phyloP scores from a whole-genome alignment of 2,888 invertebrate species.

The Marasmarcha lunaedactyla region DNA sequence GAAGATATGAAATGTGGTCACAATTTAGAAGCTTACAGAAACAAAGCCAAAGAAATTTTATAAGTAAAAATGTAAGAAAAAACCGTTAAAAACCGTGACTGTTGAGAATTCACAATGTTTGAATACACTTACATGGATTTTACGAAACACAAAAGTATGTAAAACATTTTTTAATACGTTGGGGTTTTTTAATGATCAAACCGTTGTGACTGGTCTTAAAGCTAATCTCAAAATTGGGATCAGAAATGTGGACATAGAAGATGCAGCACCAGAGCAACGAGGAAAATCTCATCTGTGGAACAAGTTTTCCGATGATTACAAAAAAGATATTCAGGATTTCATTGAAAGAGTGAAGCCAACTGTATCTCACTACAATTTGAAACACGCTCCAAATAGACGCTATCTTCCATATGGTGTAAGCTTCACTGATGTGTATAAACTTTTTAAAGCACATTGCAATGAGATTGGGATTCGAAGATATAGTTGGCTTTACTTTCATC shows the following conservation, averaged over 20 bases:
- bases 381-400: constrained; percentile 1
- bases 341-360: too few relatives aligned
- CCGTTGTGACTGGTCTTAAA: too few relatives aligned
- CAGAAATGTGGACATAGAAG: background rate
- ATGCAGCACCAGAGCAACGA: constrained; percentile 5
- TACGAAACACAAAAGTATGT: background rate
- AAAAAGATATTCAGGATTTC: constrained; percentile 1
- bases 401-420: constrained; percentile 4
- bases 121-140: background rate
- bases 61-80: too few relatives aligned
- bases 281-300: background rate
- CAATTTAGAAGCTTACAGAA: too few relatives aligned
- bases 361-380: constrained; percentile 2
- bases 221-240: too few relatives aligned
- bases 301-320: constrained; percentile 1
- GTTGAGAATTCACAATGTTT: too few relatives aligned
- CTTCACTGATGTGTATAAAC: constrained; percentile 2
- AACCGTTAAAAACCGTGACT: too few relatives aligned
- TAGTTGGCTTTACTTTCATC: constrained; percentile 5
- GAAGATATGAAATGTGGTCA: too few relatives aligned
- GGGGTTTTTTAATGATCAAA: background rate
- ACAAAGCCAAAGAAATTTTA: too few relatives aligned
- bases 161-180: constrained; percentile 1
- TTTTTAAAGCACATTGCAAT: constrained; percentile 3
- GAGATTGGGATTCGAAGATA: background rate